Base-by-base conservation (phyloP, 35 echinoderm and acorn worm species). In the Ptychodera flava region DNA sequence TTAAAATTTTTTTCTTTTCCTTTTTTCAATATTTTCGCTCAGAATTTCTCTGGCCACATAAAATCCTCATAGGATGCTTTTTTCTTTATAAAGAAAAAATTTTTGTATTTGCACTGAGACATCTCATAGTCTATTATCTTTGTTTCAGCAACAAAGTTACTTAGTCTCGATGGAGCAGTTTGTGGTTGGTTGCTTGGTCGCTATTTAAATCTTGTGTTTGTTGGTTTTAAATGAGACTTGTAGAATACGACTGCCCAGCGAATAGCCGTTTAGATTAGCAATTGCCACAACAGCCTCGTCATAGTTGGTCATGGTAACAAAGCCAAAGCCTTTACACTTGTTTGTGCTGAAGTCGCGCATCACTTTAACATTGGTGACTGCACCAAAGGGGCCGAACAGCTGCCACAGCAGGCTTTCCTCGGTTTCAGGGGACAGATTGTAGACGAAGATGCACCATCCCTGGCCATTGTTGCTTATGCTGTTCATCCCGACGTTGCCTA, bases 231-330 rank as follows among this genome's bases (percentile, higher is more conserved):
- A 99, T 79, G 93, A 94, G 27, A 99, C 96, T 88, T 99, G 96
- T 84, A 99, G 86, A 79, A 89, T 89, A 34, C 93, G 93, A n/a
- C 85, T 86, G 53, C 96, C 95, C 28, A 99, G 88, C 1, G 87
- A 86, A 83, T 99, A 99, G 31, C 93, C 93, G 83, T 99, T 99
- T 37, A 99, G 96, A 30, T 87, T 84, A 31, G 88, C 81, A 64
- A 99, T 93, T 30, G 96, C 93, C 38, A 85, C 85, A 82, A 92
- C 86, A n/a, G 96, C 96, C 53, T 99, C 96, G 76, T 99, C 96
- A 45, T 99, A 99, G 79, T 99, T 99, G 82, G 93, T 91, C 96
- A 99, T 99, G 36, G 93, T 99, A 31, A 99, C 96, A 86, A 99
- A 99, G 38, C 96, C 96, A 77, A 89, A 99, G 27, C 96, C 96